phyloP scores from a whole-genome alignment of 2,888 invertebrate species.

The Limnephilus rhombicus region DNA sequence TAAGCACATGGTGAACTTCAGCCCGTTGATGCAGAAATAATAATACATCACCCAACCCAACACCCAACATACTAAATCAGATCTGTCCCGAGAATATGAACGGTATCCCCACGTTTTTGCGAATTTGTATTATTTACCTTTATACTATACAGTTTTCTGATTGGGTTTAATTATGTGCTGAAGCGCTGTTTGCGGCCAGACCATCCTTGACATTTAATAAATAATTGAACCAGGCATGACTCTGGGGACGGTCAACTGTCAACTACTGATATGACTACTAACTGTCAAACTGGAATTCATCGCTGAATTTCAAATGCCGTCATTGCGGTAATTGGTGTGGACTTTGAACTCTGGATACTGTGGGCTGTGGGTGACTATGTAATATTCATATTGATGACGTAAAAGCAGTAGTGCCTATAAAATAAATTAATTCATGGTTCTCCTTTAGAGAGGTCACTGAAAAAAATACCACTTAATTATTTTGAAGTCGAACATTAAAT shows the following conservation, averaged over 20 bases:
- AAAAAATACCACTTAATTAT: not conserved
- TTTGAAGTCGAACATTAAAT: not conserved
- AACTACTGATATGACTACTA: not conserved
- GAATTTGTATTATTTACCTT: not conserved
- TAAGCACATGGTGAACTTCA: too few species aligned
- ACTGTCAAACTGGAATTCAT: not conserved
- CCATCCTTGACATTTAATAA: constrained; percentile 17
- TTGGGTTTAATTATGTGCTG: not conserved
- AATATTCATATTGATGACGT: not conserved
- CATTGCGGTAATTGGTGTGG: not conserved
- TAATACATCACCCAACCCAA: too few species aligned
- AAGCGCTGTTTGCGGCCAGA: not conserved
- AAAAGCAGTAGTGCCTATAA: not conserved
- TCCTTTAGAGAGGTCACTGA: not conserved
- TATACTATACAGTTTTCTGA: not conserved
- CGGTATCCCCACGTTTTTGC: not conserved
- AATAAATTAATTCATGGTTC: not conserved
- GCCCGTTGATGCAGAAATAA: too few species aligned
- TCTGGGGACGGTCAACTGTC: not conserved
- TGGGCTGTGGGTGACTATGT: not conserved
- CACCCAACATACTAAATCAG: too few species aligned
- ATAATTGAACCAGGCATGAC: not conserved
- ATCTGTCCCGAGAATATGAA: not conserved
- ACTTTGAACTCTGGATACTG: not conserved
- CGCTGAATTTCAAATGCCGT: not conserved